Evolutionary conservation across 2,888 invertebrate genomes (phyloP), one percentile per base, ranked within the genome.

Genomic region (Diaperis boleti): DNA sequence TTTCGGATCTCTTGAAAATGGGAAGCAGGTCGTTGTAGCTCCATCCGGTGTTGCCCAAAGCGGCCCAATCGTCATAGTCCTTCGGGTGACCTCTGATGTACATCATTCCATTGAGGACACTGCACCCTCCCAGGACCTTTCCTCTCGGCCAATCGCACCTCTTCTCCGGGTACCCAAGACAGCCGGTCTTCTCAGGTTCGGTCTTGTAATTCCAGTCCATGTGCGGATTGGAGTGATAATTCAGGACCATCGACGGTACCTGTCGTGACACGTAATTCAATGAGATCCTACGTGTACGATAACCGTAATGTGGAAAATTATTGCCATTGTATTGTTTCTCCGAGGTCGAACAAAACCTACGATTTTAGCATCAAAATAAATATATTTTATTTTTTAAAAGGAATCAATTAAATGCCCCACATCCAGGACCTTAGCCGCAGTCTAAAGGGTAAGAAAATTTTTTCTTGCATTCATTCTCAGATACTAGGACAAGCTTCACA

Each of bases 31-130:
- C 89, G n/a, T 84, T 83, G 86, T 91, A 93, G 3, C 87, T 84
- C 93, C 93, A 93, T n/a, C 90, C 91, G 0, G 80, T 74, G 29
- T 91, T 92, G 0, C 92, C 92, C 63, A 87, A 85, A 8, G 83
- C 83, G 1, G 85, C 90, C 93, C 93, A 93, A 5, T 86, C 84
- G 74, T 92, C 88, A 79, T 89, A 93, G 81, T 93, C 93, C 1
- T 83, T 85, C 0, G 89, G 85, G 69, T 90, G 88, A 0, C 93
- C 93, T 14, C 93, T 84, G 79, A 90, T 88, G 78, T 93, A 93
- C 88, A 91, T 92, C 93, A 94, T 94, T 0, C 92, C 92, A 75
- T 94, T 92, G 52, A 90, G 86, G 0, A 88, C 89, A 41, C 88
- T 86, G 69, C 86, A 86, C 0, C 92, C 93, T 3, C 92, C 93